Base-by-base conservation (phyloP, 2,888 invertebrate genomes). In the Caenorhabditis macrosperma region DNA sequence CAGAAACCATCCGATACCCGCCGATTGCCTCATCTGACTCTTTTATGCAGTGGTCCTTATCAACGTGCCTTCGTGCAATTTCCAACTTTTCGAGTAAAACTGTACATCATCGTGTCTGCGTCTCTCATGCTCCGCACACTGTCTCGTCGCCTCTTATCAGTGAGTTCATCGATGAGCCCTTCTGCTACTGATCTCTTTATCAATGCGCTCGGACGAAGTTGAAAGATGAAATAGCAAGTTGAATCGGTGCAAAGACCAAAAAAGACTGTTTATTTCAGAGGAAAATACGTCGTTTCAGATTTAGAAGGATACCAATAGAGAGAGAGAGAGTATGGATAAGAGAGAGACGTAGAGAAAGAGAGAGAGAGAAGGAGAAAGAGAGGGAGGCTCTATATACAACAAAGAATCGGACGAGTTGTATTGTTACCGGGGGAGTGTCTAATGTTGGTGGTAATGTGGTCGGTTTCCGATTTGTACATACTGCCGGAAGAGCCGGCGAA, bases 41-140 rank as follows among this genome's bases (percentile, higher is more conserved):
- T 55, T 74, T 64, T 74, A 74, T 55, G 44, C 74, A 38, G 20
- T 12, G 41, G 2, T 41, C 63, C 74, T 74, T 74, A 74, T 74
- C 74, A 64, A 10, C 1, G 0, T 41, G 74, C 26, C 41, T 74
- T 24, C 74, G 74, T 74, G 74, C 74, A 64, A 30, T 74, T 74
- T 50, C 38, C 64, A 59, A 74, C 57, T 50, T 74, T 74, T 64
- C 74, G 64, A 59, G 64, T 64, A 74, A 74, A 74, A 74, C 59
- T 26, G 20, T 64, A 63, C 61, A 63, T 74, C 74, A 50, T 33
- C 4, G 15, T n/a, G 41, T 52, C 74, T 74, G 64, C 57, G 64
- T 50, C 55, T 38, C 46, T 41, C n/a, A 4, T 2, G 17, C 38
- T 48, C 33, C 9, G 6, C 12, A 12, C 41, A 50, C 74, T 64